Base-by-base conservation (phyloP, 2,113 vertebrate species). In the Aspidoscelis tigris region DNA sequence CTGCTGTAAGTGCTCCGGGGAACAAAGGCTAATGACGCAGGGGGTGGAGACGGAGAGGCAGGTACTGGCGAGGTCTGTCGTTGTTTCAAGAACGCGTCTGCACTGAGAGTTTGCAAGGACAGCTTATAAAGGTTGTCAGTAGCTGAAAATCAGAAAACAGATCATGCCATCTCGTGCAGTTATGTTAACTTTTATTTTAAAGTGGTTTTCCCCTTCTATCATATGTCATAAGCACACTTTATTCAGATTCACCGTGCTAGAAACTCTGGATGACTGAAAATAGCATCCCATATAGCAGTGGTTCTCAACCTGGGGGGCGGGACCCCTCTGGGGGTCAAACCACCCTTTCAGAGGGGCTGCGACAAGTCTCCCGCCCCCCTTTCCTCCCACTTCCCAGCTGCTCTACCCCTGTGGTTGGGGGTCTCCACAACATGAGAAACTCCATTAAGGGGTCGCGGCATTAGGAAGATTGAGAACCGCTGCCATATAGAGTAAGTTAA, bases 41-140 rank as follows among this genome's bases (percentile, higher is more conserved):
- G 94, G 0, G 98, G 97, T 3, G 98, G 97, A 8, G 98, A 98
- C 2, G 96, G 97, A 87, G 97, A 95, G 89, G 97, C 94, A 0
- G 97, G 94, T 4, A 95, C 95, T 0, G 96, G 96, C 1, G 97
- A 96, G 92, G 94, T 94, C 24, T 97, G 96, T 78, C 96, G 96
- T 95, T 98, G 97, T 92, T 99, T 99, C 93, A 99, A 95, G 93
- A 99, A 99, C 75, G 97, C 95, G 85, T 99, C 98, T 90, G 98
- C 98, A 0, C 98, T 98, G 94, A 98, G 95, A 18, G 99, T 99
- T 96, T 99, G 98, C 73, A 99, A 93, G 89, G 98, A 98, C 78
- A 99, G 97, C 95, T 99, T 99, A 89, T 99, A 98, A 70, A 99
- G 98, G 91, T 98, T 99, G 88, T 98, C 98, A 5, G 96, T 97